A percentile compares a stretch with the other conserved stretches of the same genome.
Evolutionary conservation across 2,797 vertebrate genomes (phyloP).

Genomic region (Crotalus adamanteus): DNA sequence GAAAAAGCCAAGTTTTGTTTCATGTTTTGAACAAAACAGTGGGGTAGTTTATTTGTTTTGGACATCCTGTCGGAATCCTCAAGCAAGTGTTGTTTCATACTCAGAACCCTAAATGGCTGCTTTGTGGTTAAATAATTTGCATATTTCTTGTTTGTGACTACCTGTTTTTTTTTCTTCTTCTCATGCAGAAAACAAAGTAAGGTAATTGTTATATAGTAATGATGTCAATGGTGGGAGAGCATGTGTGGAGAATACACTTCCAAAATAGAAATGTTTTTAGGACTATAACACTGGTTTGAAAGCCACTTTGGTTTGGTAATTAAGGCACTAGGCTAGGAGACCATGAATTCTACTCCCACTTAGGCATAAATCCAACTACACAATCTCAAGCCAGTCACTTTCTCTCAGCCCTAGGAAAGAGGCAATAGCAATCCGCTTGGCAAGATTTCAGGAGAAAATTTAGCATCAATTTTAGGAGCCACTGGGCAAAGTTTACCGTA

Average conservation of each 20-base stretch:
- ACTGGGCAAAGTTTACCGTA: not conserved
- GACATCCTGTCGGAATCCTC: not conserved
- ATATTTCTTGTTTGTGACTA: not conserved
- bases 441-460: not conserved
- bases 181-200: not conserved
- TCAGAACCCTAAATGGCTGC: not conserved
- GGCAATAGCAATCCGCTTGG: not conserved
- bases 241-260: not conserved
- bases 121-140: not conserved
- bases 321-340: not conserved
- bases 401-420: not conserved
- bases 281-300: not conserved
- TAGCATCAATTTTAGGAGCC: not conserved
- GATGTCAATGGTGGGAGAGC: not conserved
- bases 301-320: not conserved
- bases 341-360: not conserved
- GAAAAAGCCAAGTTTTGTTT: not conserved
- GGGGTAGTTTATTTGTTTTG: not conserved
- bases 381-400: not conserved
- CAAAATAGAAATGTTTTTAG: not conserved
- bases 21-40: not conserved
- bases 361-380: not conserved
- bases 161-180: not conserved
- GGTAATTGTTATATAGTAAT: not conserved
- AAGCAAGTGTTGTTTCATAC: not conserved